Evolutionary conservation across 2,113 vertebrate genomes (phyloP).

Genomic region (Patagioenas fasciata): DNA sequence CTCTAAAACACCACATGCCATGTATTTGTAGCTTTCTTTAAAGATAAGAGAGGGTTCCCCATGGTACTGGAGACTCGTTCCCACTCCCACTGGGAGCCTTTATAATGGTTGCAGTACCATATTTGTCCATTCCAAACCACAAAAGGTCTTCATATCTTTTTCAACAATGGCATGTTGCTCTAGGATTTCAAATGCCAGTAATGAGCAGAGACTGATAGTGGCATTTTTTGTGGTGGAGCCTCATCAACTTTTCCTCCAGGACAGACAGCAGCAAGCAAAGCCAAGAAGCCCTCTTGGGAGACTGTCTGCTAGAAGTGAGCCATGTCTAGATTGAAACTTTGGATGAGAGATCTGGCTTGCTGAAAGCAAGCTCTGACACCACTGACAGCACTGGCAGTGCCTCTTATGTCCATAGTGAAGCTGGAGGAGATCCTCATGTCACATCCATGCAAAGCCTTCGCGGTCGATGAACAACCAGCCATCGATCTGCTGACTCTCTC

Average conservation of each 20-base stretch:
- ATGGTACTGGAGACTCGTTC: neutral
- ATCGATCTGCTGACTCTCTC: rapidly evolving
- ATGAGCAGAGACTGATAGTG: neutral
- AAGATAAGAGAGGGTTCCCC: neutral
- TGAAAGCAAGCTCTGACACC: neutral
- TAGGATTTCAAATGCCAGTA: neutral
- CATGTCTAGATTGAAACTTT: neutral
- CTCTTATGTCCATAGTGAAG: rapidly evolving
- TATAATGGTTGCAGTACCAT: neutral
- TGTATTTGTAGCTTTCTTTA: neutral
- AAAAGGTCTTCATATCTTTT: neutral
- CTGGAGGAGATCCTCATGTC: rapidly evolving
- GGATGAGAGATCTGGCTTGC: neutral
- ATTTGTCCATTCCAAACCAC: neutral
- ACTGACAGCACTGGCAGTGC: neutral
- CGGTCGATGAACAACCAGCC: rapidly evolving
- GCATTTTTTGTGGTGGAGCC: neutral
- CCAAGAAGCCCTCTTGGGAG: neutral
- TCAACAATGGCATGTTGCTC: neutral
- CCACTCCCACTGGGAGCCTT: neutral
- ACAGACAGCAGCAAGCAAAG: neutral
- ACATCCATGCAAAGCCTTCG: neutral
- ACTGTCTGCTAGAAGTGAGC: neutral
- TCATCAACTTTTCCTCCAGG: neutral
- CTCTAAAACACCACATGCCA: neutral